Evolutionary conservation across 2,113 vertebrate genomes (phyloP).

Genomic region (Corynorhinus townsendii): DNA sequence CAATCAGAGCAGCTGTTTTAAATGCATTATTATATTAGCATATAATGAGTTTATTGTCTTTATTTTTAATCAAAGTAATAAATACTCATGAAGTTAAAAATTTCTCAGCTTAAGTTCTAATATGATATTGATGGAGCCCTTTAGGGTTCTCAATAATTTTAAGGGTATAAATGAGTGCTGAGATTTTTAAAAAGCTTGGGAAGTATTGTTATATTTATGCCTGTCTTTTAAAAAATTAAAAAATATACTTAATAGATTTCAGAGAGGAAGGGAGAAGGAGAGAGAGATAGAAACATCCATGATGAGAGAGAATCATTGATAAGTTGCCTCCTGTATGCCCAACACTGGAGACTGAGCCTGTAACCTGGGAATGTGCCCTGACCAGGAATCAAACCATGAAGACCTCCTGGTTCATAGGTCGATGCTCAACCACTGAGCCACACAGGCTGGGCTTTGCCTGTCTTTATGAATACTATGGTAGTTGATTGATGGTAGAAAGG

Average conservation of each 20-base stretch:
- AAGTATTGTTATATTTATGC: neutral
- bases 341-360: no score
- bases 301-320: no score
- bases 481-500: neutral
- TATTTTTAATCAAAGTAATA: slow-evolving; percentile 25
- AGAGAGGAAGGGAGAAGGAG: no score
- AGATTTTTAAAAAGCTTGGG: neutral
- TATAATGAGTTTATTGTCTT: neutral
- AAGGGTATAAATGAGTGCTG: neutral
- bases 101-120: neutral
- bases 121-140: neutral
- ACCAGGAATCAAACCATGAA: no score
- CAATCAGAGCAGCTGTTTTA: neutral
- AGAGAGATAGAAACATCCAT: no score
- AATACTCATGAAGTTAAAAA: neutral
- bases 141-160: neutral
- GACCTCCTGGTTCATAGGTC: no score
- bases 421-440: no score
- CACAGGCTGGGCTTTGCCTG: no score
- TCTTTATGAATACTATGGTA: neutral
- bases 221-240: neutral
- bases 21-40: neutral
- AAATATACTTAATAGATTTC: no score
- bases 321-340: no score
- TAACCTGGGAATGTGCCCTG: no score